phyloP scores from a whole-genome alignment of 2,888 invertebrate species.

The Drosophila crucigera region DNA sequence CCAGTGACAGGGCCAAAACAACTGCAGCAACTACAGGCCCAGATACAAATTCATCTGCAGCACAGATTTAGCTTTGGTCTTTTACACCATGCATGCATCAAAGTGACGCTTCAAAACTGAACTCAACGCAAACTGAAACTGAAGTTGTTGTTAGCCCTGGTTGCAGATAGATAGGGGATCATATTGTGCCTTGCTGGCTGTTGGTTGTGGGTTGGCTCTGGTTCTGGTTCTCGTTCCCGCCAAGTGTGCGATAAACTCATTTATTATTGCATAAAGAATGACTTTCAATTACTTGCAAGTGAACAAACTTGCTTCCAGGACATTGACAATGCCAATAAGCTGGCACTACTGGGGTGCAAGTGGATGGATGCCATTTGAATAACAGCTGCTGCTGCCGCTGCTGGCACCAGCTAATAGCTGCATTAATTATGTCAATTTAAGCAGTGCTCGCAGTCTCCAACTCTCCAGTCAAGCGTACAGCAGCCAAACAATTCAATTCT shows the following conservation, averaged over 20 bases:
- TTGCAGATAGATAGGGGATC: conserved; percentile 21
- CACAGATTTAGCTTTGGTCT: conserved; percentile 11
- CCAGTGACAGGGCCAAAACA: conserved; percentile 16
- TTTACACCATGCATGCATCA: conserved; percentile 67
- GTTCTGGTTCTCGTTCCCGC: conserved; percentile 26
- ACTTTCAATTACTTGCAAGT: conserved; percentile 82
- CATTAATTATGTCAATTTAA: conserved; percentile 75
- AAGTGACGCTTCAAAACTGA: conserved; percentile 66
- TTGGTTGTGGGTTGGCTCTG: background rate
- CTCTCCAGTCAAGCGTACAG: conserved; percentile 6
- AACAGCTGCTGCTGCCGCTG: conserved; percentile 40
- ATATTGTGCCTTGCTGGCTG: background rate
- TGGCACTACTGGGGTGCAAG: conserved; percentile 14
- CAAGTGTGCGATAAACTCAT: conserved; percentile 78
- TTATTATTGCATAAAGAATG: conserved; percentile 82
- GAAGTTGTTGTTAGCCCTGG: conserved; percentile 52
- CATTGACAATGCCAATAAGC: conserved; percentile 80
- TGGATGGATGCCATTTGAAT: conserved; percentile 21
- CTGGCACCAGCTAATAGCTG: conserved; percentile 53
- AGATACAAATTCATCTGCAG: conserved; percentile 25
- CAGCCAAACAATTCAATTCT: conserved; percentile 23
- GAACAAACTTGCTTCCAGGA: conserved; percentile 80
- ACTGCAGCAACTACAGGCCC: conserved; percentile 10
- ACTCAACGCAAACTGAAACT: conserved; percentile 60
- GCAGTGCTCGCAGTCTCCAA: conserved; percentile 13